Conservation (phyloP, 2,888 invertebrate genomes). For the Nymphalis polychloros region DNA sequence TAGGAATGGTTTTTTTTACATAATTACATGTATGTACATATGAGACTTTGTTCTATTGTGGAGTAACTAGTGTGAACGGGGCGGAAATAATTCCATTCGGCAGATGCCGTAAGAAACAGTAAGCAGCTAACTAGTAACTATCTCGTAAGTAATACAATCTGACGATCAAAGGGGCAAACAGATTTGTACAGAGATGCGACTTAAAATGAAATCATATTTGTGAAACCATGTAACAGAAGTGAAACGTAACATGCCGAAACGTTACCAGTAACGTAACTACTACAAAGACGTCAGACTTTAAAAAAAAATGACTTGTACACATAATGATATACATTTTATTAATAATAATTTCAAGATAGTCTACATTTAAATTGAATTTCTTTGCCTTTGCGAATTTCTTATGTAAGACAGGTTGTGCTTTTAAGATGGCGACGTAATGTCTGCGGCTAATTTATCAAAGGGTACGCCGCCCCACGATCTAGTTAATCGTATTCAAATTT, state of each 20-base stretch:
- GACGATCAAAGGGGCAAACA: neutral
- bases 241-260: too few relatives aligned
- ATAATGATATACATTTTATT: constrained; percentile 1
- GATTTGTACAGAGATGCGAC: neutral
- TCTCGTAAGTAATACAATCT: neutral
- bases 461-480: constrained; percentile 22
- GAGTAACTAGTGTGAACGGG: neutral
- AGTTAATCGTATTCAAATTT: constrained; percentile 29
- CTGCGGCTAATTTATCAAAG: constrained; percentile 26
- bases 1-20: too few relatives aligned
- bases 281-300: too few relatives aligned
- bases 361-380: constrained; percentile 10
- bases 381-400: constrained; percentile 15
- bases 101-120: neutral
- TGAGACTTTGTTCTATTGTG: neutral
- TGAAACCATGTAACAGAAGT: neutral
- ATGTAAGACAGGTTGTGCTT: constrained; percentile 11
- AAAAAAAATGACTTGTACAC: neutral
- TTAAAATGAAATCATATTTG: neutral
- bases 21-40: too few relatives aligned
- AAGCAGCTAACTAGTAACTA: neutral
- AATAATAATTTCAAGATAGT: constrained; percentile 4
- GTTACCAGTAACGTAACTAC: too few relatives aligned
- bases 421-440: constrained; percentile 11
- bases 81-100: neutral